Evolutionary conservation across 2,113 vertebrate species (phyloP).

Genomic region (Podarcis raffonei): DNA sequence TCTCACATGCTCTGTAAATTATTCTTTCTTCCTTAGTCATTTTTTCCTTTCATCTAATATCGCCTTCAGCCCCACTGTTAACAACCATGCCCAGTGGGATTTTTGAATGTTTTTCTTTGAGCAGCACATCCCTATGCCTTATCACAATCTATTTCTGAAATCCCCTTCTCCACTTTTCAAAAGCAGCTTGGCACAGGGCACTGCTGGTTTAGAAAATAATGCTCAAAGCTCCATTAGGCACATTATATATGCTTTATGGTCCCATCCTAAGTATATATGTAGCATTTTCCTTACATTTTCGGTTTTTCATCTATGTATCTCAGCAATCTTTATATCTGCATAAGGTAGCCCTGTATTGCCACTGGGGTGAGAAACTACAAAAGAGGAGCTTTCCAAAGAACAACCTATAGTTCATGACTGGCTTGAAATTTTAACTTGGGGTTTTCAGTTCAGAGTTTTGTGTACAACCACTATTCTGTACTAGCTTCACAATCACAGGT

Average conservation of each 20-base stretch:
- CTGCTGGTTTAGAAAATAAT: not conserved
- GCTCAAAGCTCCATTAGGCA: not conserved
- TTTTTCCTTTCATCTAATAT: slow-evolving; percentile 7
- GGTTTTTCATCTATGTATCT: not conserved
- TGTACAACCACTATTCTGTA: not conserved
- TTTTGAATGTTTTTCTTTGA: not conserved
- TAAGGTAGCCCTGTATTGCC: not conserved
- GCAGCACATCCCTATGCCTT: not conserved
- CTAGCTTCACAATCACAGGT: not conserved
- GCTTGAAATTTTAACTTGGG: not conserved
- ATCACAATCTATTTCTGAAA: not conserved
- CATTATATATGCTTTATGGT: not conserved
- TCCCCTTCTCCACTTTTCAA: not conserved
- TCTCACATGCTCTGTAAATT: not conserved
- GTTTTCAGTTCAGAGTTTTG: not conserved
- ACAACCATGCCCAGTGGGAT: not conserved
- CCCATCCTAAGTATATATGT: not conserved
- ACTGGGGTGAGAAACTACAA: not conserved
- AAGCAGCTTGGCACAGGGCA: not conserved
- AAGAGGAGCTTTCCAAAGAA: not conserved
- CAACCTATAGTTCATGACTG: not conserved
- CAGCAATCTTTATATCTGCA: not conserved
- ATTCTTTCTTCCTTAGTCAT: not conserved
- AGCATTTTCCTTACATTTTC: not conserved
- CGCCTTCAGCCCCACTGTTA: not conserved